Evolutionary conservation across 2,888 invertebrate species (phyloP), one percentile per base, ranked within the genome.

Genomic region (Xestia c-nigrum): DNA sequence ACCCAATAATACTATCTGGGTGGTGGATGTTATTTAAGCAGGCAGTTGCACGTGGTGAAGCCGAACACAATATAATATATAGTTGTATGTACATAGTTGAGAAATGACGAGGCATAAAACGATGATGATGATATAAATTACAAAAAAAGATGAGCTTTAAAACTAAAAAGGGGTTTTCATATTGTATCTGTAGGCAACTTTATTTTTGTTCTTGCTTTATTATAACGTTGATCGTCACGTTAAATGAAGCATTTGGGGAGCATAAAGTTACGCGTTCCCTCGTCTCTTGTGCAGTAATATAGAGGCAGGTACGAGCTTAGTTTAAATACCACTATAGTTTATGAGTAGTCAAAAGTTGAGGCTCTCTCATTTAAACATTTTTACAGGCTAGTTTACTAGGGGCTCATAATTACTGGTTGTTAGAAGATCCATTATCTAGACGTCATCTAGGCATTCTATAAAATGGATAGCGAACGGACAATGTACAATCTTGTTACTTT

Each of bases 241-340:
- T 47, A 59, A 31, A 52, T 59, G 31, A 21, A 64, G 16, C 63
- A 50, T 65, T 38, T 38, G 55, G 57, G 50, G 14, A 21, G 47
- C n/a, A 31, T 67, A 66, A 81, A 81, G 21, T 52, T 50, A 81
- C 31, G 47, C n/a, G 66, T 55, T 66, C 47, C 14, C 43, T 16
- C n/a, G n/a, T 55, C 31, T 66, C 74, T 55, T 40, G 55, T 40
- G 55, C 40, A 67, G n/a, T 57, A 10, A 67, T 52, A 31, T 31
- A 46, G 5, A 31, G 19, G 5, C 21, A 79, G 52, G 50, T 50
- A 52, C 4, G 10, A 55, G 21, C 7, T 40, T 19, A 66, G 52
- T 71, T 78, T 71, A 71, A 78, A 71, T 70, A 70, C 31, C 43
- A 50, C 43, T 59, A 52, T 38, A 40, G 47, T 72, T 79, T 46